Base-by-base conservation (phyloP, 2,888 invertebrate genomes). In the Apodemia duryi region DNA sequence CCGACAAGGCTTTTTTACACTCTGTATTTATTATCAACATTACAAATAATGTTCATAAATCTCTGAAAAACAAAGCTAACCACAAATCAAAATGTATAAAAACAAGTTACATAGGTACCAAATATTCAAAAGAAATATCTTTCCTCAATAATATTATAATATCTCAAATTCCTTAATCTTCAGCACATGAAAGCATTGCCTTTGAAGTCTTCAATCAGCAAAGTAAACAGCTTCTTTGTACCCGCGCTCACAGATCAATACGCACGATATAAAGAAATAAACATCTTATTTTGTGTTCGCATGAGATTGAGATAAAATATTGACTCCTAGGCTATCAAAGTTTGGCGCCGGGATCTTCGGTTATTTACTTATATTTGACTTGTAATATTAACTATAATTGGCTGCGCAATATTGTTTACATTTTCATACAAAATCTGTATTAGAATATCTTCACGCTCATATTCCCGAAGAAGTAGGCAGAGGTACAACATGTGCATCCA, bases 121-220 rank as follows among this genome's bases (percentile, higher is more conserved):
- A 52, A 54, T 29, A 21, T 29, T 28, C 28, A 28, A 9, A 10
- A 54, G 28, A 54, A 28, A 54, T 54, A 52, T 54, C 11, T 54
- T 29, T 54, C 28, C 28, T 10, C 54, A 29, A 54, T 54, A 54
- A 54, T 54, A 54, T 54, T 54, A 54, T 54, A 54, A 54, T 54
- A 54, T 54, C 54, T 54, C 28, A 29, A 21, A 54, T 54, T 54
- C 54, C 54, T 54, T 54, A 29, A 54, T 54, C 54, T 54, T 54
- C 54, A 54, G 54, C 28, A 54, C 54, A 29, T 54, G 11, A 54
- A 54, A 54, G 54, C 54, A 10, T 62, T 62, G 28, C 28, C 43
- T 62, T 62, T 62, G 62, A 62, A 62, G 62, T 62, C 41, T 46
- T 62, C 62, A 43, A 62, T 62, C 62, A 62, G 21, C 46, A 62